phyloP scores from a whole-genome alignment of 2,888 invertebrate species.

The Mellilla xanthometata region DNA sequence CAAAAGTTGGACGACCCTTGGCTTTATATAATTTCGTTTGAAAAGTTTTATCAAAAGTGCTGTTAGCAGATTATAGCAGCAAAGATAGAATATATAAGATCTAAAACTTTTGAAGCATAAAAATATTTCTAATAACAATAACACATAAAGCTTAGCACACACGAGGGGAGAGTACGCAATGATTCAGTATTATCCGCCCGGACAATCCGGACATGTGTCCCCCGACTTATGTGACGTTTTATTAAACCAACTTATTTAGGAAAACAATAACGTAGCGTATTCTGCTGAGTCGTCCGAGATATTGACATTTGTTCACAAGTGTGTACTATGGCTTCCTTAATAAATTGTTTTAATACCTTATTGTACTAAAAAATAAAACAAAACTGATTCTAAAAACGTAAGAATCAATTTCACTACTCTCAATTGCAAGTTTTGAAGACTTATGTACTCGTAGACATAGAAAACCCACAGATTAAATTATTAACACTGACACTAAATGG shows the following conservation, averaged over 20 bases:
- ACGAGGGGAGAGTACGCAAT: conserved; percentile 53
- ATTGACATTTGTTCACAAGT: conserved; percentile 6
- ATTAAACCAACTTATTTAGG: conserved; percentile 59
- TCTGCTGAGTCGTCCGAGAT: conserved; percentile 9
- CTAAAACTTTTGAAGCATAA: neutral
- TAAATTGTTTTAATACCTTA: neutral
- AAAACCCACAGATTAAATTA: neutral
- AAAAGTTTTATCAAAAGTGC: too few relatives aligned
- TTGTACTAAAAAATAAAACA: neutral
- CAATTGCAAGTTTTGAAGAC: too few relatives aligned
- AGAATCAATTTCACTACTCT: too few relatives aligned
- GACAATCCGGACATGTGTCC: conserved; percentile 60
- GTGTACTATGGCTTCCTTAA: conserved; percentile 1
- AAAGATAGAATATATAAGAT: too few relatives aligned
- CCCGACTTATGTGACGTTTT: conserved; percentile 59
- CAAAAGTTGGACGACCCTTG: too few relatives aligned
- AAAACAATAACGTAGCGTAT: conserved; percentile 20
- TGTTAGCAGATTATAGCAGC: too few relatives aligned
- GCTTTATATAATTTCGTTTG: too few relatives aligned
- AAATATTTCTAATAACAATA: conserved; percentile 29
- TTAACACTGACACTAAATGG: neutral
- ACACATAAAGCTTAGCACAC: conserved; percentile 33
- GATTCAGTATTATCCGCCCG: conserved; percentile 69
- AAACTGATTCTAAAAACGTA: too few relatives aligned
- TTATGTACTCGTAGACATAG: too few relatives aligned